Base-by-base conservation (phyloP, 2,888 invertebrate genomes). In the Eupithecia insigniata region DNA sequence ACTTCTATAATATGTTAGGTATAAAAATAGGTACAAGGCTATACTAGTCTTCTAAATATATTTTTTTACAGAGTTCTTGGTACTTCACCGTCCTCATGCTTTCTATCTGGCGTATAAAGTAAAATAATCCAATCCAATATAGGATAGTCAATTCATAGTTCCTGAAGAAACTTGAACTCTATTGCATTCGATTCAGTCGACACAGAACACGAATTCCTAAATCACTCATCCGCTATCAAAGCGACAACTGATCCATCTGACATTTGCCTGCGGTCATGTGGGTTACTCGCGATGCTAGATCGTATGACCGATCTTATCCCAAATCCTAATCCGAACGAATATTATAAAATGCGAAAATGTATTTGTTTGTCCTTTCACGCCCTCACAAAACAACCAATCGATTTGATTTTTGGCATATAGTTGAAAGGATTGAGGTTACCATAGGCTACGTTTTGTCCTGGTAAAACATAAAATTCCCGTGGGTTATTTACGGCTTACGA, bases 191-290 rank as follows among this genome's bases (percentile, higher is more conserved):
- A 22, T 36, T 8, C 26, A 12, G 62, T 34, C 2, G 46, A 66
- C 66, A 60, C 46, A 43, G 67, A 60, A 36, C 51, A 51, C 61
- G 46, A 26, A 36, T n/a, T 69, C 69, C 69, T 69, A 72, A 72
- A 72, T 73, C 72, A 73, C 58, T 73, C 72, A 73, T 69, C 55
- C 62, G 14, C 66, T 66, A 69, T 69, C 72, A 69, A 67, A 69
- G 69, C 66, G 55, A 14, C 55, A 67, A 51, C 62, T 70, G 69
- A 78, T 80, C 78, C 78, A 69, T 61, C 72, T 69, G 72, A 72
- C 66, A 72, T 66, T 66, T 28, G 69, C 58, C 69, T 65, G 72
- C 43, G 68, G 69, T 72, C 34, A 26, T 12, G 55, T 14, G 55
- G 22, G 55, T 14, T 55, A 55, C 14, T 55, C 26, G 12, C 14